A percentile compares a stretch with the other conserved stretches of the same genome.
Conservation (phyloP, 2,113 vertebrate species). For the Dasyurus viverrinus region DNA sequence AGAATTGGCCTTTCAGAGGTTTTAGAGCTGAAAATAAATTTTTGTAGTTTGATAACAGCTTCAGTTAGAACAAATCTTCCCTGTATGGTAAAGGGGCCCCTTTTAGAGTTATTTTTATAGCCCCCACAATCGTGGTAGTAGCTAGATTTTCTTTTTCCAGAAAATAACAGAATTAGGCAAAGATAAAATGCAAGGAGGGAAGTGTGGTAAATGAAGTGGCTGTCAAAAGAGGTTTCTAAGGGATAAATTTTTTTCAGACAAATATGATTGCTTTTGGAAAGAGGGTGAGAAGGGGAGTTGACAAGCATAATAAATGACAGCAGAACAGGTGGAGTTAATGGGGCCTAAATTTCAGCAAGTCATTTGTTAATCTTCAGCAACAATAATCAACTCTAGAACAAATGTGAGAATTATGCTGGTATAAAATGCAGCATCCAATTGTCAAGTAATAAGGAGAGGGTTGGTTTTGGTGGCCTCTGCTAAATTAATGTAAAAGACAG, state of each 20-base stretch:
- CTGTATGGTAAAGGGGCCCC: neutral
- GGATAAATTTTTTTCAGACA: neutral
- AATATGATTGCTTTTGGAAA: constrained; percentile 2
- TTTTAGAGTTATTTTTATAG: neutral
- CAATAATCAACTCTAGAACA: neutral
- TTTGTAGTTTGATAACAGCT: neutral
- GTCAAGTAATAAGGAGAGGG: neutral
- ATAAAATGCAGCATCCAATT: neutral
- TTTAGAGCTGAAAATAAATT: neutral
- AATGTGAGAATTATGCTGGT: neutral
- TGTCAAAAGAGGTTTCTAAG: neutral
- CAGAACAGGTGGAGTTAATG: neutral
- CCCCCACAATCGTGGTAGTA: neutral
- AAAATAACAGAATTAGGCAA: neutral
- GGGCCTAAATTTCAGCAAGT: neutral
- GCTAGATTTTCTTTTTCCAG: neutral
- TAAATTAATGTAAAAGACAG: neutral
- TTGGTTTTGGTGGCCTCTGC: neutral
- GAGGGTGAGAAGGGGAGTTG: neutral
- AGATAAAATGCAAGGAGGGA: neutral
- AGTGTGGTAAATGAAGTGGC: neutral
- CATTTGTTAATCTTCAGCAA: neutral
- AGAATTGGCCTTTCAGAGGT: neutral
- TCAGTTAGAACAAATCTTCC: neutral
- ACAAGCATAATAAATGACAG: neutral